These are phyloP conservation scores for Accipiter cooperii DNA, from an alignment of 2,113 vertebrate genomes.

Conservation along the genomic window DNA sequence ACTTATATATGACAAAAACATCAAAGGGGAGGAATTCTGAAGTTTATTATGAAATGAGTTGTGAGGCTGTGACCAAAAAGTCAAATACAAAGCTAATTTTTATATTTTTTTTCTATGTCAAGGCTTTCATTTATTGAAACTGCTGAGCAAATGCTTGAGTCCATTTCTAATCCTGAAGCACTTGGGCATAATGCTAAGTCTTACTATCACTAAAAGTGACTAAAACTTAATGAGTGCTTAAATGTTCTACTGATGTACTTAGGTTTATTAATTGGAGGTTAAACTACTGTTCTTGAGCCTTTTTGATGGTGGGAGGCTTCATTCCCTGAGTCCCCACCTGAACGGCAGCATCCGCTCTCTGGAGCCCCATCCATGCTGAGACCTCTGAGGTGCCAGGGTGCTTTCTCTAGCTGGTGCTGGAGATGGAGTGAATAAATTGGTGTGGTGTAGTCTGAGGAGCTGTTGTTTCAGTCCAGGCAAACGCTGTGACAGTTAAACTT, in stretches of 20 bases:
- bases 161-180: not conserved
- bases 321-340: not conserved
- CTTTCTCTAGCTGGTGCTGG: not conserved
- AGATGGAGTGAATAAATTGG: not conserved
- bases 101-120: not conserved
- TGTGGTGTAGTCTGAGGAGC: not conserved
- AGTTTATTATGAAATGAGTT: not conserved
- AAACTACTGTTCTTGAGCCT: not conserved
- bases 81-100: not conserved
- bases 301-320: not conserved
- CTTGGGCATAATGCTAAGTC: not conserved
- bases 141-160: not conserved
- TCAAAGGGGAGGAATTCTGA: not conserved
- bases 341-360: not conserved
- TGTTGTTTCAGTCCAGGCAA: not conserved
- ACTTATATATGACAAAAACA: not conserved
- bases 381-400: rapidly evolving
- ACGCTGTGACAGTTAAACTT: not conserved
- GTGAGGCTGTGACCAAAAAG: not conserved
- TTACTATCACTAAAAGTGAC: not conserved
- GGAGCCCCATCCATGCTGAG: not conserved
- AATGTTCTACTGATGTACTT: not conserved
- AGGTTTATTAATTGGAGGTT: not conserved
- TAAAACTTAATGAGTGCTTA: not conserved
- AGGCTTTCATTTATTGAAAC: not conserved